Base-by-base conservation (phyloP, 1,140 invertebrate genomes). In the Magallana ariakensis region DNA sequence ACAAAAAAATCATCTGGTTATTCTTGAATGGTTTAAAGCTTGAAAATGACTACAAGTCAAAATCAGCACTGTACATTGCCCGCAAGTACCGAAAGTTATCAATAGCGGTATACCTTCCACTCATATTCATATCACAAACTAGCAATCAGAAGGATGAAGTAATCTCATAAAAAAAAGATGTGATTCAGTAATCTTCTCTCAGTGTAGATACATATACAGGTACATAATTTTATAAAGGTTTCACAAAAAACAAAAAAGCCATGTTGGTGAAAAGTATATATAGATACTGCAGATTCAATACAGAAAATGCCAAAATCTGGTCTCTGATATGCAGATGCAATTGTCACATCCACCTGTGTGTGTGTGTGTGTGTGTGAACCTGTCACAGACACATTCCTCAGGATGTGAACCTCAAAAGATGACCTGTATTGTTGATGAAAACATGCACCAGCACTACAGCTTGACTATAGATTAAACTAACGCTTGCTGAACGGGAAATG, bases 361-460 rank as follows among this genome's bases (percentile, higher is more conserved):
- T 46, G 5, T 46, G 33, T 46, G 33, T 46, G 33, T 46, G 33
- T 46, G 33, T 46, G 16, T n/a, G 58, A 16, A n/a, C 58, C 58
- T 7, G 58, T n/a, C 58, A 16, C 19, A 19, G 8, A 46, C 33
- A 46, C 33, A 46, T n/a, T 75, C 22, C 66, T 75, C 4, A 33
- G 62, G 26, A 75, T 75, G 66, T 13, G 22, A 75, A 26, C 10
- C 11, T 13, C 66, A 33, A 33, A 75, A 19, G 22, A 33, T 10
- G 22, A 75, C 66, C 33, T 75, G 66, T 75, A 19, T 75, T 26
- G 66, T 26, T 19, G 33, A 13, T 4, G 11, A 75, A 75, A 19
- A 75, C 22, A 70, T 70, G 19, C 62, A 70, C 62, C 62, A 70
- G 22, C 66, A 75, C 66, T 75, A 75, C 66, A 26, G 66, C 33